Evolutionary conservation across 2,888 invertebrate genomes (phyloP).

Genomic region (Torymus aiolomorphi): DNA sequence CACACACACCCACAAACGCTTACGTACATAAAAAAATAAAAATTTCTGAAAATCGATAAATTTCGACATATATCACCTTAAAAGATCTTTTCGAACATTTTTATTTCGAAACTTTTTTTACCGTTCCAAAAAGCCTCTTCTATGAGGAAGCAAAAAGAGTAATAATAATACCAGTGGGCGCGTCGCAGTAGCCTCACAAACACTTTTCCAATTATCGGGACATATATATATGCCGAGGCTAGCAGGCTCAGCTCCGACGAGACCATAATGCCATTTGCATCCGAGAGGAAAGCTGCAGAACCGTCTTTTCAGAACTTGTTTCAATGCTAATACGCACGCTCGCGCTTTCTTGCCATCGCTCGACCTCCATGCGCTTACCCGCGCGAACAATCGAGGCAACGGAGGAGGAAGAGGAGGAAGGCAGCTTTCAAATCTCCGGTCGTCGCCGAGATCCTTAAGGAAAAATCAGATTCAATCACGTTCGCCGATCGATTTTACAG

Average conservation of each 20-base stretch:
- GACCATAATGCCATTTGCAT: slow-evolving; percentile 39
- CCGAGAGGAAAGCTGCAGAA: not conserved
- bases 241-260: not conserved
- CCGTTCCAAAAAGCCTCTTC: too few relatives aligned
- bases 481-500: slow-evolving; percentile 11
- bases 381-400: not conserved
- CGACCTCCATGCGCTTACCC: not conserved
- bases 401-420: slow-evolving; percentile 9
- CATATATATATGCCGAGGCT: not conserved
- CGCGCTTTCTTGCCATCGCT: not conserved
- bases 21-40: too few relatives aligned
- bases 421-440: slow-evolving; percentile 36
- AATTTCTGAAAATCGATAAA: too few relatives aligned
- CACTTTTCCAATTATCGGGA: slow-evolving; percentile 51
- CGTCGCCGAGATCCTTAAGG: slow-evolving; percentile 15
- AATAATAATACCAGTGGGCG: not conserved
- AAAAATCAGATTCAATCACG: slow-evolving; percentile 51
- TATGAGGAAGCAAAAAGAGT: not conserved
- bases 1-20: too few relatives aligned
- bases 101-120: too few relatives aligned
- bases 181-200: too few relatives aligned
- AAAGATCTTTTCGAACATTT: too few relatives aligned
- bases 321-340: slow-evolving; percentile 51
- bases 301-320: slow-evolving; percentile 44
- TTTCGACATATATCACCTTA: too few relatives aligned